Percentiles rank a stretch among this genome's conserved stretches.
phyloP scores from a whole-genome alignment of 53 echinoderm and acorn worm species.

The Luidia sarsii region DNA sequence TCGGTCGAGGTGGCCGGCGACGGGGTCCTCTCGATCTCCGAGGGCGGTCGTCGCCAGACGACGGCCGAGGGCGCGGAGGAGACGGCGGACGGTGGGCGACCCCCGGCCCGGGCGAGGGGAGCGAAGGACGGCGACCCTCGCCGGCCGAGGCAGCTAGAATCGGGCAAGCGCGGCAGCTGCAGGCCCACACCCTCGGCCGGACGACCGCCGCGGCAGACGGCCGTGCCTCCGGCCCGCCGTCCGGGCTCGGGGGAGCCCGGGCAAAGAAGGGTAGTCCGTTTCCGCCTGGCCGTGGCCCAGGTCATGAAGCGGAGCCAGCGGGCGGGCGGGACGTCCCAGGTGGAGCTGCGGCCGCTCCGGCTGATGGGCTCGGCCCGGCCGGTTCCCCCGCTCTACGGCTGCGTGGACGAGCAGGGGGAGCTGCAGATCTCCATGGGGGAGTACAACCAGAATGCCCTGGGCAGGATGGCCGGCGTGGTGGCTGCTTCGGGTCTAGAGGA shows the following conservation, averaged over 20 bases:
- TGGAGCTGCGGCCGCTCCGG: conserved; percentile 18
- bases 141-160: too few species aligned
- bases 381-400: conserved; percentile 32
- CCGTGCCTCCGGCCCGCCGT: neutral
- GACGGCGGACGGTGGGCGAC: too few species aligned
- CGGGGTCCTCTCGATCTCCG: conserved; percentile 11
- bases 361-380: neutral
- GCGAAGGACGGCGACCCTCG: too few species aligned
- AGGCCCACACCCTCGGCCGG: too few species aligned
- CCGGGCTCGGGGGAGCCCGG: neutral
- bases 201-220: neutral
- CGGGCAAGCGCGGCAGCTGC: too few species aligned
- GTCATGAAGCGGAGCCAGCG: conserved; percentile 3
- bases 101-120: too few species aligned
- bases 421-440: conserved; percentile 34
- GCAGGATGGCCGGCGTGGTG: conserved; percentile 29
- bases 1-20: conserved; percentile 19
- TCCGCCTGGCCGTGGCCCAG: neutral
- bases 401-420: conserved; percentile 29
- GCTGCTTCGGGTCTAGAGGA: conserved; percentile 29
- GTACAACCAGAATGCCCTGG: conserved; percentile 36
- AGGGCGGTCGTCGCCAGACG: too few species aligned
- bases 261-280: conserved; percentile 7
- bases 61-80: too few species aligned
- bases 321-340: conserved; percentile 18